These are phyloP conservation scores for Tineola bisselliella DNA, from an alignment of 2,888 invertebrate genomes.

Conservation along the genomic window DNA sequence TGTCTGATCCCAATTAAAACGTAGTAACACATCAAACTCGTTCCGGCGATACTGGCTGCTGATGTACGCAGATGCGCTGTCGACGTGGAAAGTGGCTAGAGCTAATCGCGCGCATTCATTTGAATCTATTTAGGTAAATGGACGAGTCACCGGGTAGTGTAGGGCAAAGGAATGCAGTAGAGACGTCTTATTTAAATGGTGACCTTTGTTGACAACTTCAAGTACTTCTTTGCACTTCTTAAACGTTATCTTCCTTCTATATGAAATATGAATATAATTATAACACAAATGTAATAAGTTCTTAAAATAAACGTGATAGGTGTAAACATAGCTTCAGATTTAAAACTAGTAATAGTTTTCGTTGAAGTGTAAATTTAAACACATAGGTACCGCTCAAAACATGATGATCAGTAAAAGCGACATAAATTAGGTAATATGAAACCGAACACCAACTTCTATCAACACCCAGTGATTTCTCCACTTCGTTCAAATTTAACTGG, in stretches of 20 bases:
- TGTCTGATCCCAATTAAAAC: slow-evolving; percentile 40
- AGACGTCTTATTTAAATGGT: neutral
- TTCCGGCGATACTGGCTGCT: slow-evolving; percentile 26
- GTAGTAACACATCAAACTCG: slow-evolving; percentile 41
- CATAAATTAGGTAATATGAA: slow-evolving; percentile 25
- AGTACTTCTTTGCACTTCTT: neutral
- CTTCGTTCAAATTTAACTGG: slow-evolving; percentile 25
- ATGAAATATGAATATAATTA: too few relatives aligned
- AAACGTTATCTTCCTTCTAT: too few relatives aligned
- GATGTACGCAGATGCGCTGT: slow-evolving; percentile 27
- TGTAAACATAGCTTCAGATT: neutral
- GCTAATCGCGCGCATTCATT: slow-evolving; percentile 45
- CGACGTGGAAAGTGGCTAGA: slow-evolving; percentile 17
- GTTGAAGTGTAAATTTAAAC: slow-evolving; percentile 13
- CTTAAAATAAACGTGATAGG: neutral
- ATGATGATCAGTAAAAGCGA: neutral
- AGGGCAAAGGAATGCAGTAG: neutral
- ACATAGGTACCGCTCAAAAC: neutral
- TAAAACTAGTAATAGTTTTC: neutral
- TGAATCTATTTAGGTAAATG: slow-evolving; percentile 53
- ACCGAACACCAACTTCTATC: slow-evolving; percentile 32
- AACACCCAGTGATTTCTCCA: slow-evolving; percentile 22
- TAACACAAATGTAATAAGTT: too few relatives aligned
- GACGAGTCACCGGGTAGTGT: slow-evolving; percentile 22
- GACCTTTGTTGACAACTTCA: neutral